phyloP scores from a whole-genome alignment of 2,797 vertebrate species.

The Florisuga fusca region DNA sequence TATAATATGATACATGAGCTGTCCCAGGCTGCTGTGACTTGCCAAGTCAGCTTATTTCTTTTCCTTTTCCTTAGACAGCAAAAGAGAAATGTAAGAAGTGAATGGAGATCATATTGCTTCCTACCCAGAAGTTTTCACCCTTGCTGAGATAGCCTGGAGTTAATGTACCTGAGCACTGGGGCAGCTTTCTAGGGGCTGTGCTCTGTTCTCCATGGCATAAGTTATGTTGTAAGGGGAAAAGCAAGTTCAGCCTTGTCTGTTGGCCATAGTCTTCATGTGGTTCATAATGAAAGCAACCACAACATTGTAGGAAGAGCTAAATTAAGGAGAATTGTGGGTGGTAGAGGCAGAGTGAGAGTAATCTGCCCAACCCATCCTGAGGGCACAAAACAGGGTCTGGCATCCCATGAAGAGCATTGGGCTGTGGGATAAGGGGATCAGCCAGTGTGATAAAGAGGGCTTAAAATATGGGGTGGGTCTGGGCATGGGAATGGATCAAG shows the following conservation, averaged over 20 bases:
- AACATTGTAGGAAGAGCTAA: background rate
- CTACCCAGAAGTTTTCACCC: background rate
- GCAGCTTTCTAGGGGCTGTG: background rate
- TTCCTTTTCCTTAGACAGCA: background rate
- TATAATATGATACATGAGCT: rapidly evolving
- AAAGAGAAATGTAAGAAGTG: rapidly evolving
- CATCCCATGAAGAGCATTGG: background rate
- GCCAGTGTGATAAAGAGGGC: background rate
- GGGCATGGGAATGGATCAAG: background rate
- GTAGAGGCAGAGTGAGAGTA: background rate
- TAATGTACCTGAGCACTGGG: background rate
- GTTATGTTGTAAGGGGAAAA: background rate
- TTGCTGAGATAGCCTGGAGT: background rate
- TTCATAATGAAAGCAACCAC: background rate
- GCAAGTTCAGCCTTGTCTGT: conserved; percentile 5
- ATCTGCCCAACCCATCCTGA: background rate
- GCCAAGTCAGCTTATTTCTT: background rate
- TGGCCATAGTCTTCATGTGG: background rate
- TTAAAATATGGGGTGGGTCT: background rate
- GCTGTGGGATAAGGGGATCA: background rate
- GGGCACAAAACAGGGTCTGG: background rate
- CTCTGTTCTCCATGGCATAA: background rate
- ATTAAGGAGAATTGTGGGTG: background rate
- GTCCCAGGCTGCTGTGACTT: background rate
- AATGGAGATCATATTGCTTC: background rate